Base-by-base conservation (phyloP, 2,888 invertebrate genomes). In the Catocala fraxini region DNA sequence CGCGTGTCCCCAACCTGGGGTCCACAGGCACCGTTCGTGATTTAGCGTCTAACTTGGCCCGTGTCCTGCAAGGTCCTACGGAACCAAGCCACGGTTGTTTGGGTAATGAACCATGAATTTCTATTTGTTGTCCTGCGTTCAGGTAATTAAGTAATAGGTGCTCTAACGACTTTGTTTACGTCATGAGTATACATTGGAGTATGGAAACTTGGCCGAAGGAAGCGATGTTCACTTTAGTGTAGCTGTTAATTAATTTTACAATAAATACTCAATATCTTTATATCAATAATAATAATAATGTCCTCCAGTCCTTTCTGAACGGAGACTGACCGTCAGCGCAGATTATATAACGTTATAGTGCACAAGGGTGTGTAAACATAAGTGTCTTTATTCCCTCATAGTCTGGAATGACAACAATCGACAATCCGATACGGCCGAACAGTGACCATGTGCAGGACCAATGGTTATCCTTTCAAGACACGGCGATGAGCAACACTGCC, bases 61-160 rank as follows among this genome's bases (percentile, higher is more conserved):
- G 75, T 85, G 90, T 88, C 88, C 87, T 85, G 84, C 84, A 84
- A 87, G 85, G 86, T 75, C 85, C 88, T 79, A 77, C 79, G 79
- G 86, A 77, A 82, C 79, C 79, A 63, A 73, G 71, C 87, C 82
- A 81, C 85, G 83, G 87, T 86, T 87, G 86, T 87, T 87, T 84
- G 87, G 84, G 83, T 92, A 92, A 93, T 93, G 93, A 92, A 92
- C 92, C 90, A 90, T 92, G 91, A 86, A 92, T 92, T 92, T 89
- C 88, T 91, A 92, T 92, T 91, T 89, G 89, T 89, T 90, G 89
- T 88, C 77, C 82, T 77, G 80, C 84, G 80, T 81, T 82, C 89
- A 91, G 90, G 91, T 92, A 92, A 92, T 92, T 92, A 92, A 89
- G 80, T 89, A 86, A 89, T 89, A 86, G 83, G 74, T 81, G 77